These are phyloP conservation scores for Stomorhina lunata DNA, from an alignment of 2,888 invertebrate species.

Conservation along the genomic window DNA sequence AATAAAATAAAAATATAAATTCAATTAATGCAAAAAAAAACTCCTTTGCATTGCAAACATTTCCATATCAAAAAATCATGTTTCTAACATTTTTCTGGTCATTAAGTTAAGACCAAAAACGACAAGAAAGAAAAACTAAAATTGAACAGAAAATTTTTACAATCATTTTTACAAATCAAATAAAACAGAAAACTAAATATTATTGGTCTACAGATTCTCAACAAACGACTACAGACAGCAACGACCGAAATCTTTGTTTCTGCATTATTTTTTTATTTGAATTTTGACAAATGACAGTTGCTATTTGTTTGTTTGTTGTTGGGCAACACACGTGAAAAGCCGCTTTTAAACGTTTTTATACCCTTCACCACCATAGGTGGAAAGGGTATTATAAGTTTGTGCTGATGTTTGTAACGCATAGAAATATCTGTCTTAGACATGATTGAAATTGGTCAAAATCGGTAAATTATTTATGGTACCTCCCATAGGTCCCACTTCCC, in stretches of 20 bases:
- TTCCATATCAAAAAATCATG: conserved; percentile 40
- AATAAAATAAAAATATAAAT: conserved; percentile 20
- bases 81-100: conserved; percentile 40
- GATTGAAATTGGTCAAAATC: no score
- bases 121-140: not conserved
- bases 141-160: not conserved
- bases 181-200: conserved; percentile 22
- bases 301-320: conserved; percentile 54
- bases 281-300: conserved; percentile 61
- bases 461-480: no score
- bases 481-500: no score
- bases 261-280: not conserved
- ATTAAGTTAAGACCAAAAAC: not conserved
- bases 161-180: conserved; percentile 45
- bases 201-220: conserved; percentile 12
- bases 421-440: no score
- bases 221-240: conserved; percentile 3
- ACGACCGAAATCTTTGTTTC: conserved; percentile 3
- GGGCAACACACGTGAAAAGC: conserved; percentile 52
- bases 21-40: not conserved
- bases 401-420: no score
- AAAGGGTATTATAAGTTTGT: no score
- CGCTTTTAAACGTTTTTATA: conserved; percentile 40
- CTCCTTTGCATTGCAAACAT: conserved; percentile 3
- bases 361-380: no score